These are phyloP conservation scores for Myotis daubentonii DNA, from an alignment of 2,797 vertebrate genomes.

Conservation along the genomic window DNA sequence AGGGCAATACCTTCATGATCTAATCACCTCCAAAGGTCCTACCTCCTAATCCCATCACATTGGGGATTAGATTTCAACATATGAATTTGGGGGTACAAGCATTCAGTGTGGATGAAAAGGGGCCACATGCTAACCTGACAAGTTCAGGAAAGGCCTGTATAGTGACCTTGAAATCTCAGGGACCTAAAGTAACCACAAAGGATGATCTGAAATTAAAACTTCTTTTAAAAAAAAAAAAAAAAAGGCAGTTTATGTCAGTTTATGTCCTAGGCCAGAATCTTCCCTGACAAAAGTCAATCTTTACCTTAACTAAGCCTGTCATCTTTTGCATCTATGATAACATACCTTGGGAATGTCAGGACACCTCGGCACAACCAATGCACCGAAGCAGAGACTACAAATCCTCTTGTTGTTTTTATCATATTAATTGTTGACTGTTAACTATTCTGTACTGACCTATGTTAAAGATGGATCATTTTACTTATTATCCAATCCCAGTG, in stretches of 20 bases:
- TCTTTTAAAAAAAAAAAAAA: background rate
- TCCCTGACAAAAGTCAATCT: background rate
- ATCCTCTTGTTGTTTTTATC: background rate
- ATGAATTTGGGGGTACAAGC: background rate
- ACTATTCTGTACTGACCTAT: background rate
- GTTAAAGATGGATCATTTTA: background rate
- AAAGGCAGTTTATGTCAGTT: background rate
- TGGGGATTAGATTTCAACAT: background rate
- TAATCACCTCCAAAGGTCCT: background rate
- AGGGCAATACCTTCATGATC: background rate
- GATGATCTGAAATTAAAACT: background rate
- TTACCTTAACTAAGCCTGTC: background rate
- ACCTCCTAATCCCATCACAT: background rate
- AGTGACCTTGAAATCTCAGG: background rate
- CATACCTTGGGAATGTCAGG: background rate
- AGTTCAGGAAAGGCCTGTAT: background rate
- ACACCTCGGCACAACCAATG: background rate
- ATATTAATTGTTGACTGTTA: background rate
- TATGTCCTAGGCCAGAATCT: background rate
- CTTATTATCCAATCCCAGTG: background rate
- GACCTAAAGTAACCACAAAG: background rate
- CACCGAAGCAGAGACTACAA: background rate
- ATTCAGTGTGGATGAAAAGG: background rate
- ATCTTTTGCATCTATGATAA: background rate
- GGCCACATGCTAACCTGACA: background rate